A percentile compares a stretch with the other conserved stretches of the same genome.
phyloP scores from a whole-genome alignment of 2,888 invertebrate species.

The Drosophila neutralis region DNA sequence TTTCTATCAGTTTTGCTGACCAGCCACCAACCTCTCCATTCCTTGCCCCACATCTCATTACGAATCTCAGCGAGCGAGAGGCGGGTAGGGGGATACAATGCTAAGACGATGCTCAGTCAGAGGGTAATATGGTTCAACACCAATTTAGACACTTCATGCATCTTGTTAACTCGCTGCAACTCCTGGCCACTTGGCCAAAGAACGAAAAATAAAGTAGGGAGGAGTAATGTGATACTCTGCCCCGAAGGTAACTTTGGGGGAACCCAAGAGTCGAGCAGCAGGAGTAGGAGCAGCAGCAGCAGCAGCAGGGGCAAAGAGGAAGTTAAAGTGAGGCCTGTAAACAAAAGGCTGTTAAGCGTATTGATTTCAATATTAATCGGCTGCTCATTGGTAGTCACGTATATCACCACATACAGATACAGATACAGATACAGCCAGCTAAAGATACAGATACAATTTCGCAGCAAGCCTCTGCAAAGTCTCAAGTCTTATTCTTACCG shows the following conservation, averaged over 20 bases:
- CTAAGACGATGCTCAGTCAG: constrained; percentile 44
- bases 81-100: neutral
- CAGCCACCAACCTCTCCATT: neutral
- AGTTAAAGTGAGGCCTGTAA: constrained; percentile 32
- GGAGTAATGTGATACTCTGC: constrained; percentile 55
- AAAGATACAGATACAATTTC: constrained; percentile 20
- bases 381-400: constrained; percentile 38
- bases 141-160: constrained; percentile 84
- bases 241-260: constrained; percentile 30
- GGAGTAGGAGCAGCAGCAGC: neutral
- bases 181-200: constrained; percentile 1
- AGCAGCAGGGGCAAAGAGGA: constrained; percentile 19
- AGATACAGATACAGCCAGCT: constrained; percentile 11
- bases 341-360: constrained; percentile 69
- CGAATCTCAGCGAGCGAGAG: neutral
- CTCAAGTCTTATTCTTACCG: constrained; percentile 21
- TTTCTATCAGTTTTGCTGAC: neutral
- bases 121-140: constrained; percentile 84
- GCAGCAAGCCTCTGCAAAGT: constrained; percentile 8
- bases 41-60: constrained; percentile 20
- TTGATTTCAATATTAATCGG: constrained; percentile 76
- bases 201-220: constrained; percentile 5
- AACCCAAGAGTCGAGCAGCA: neutral
- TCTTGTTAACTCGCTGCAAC: constrained; percentile 79
- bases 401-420: constrained; percentile 51